These are phyloP conservation scores for Chymomyza fuscimana DNA, from an alignment of 2,888 invertebrate genomes.

Conservation along the genomic window DNA sequence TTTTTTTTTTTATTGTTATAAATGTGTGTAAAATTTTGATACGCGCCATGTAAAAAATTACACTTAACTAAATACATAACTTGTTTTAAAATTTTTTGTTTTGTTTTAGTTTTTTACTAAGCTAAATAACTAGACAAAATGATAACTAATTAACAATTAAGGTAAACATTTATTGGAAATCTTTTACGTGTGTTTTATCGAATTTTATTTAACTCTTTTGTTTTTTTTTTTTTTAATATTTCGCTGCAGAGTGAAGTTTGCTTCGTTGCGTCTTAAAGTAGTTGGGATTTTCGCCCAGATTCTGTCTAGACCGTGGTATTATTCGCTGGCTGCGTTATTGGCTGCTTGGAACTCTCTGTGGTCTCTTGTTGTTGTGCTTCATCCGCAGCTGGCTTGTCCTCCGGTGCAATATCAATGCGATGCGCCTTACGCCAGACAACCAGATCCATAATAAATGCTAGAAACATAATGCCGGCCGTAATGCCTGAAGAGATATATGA, in stretches of 20 bases:
- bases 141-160: slow-evolving; percentile 74
- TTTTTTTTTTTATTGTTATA: slow-evolving; percentile 4
- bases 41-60: slow-evolving; percentile 36
- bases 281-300: slow-evolving; percentile 5
- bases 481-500: slow-evolving; percentile 83
- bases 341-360: slow-evolving; percentile 70
- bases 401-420: slow-evolving; percentile 86
- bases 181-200: slow-evolving; percentile 24
- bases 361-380: slow-evolving; percentile 39
- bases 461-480: slow-evolving; percentile 90
- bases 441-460: slow-evolving; percentile 93
- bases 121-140: slow-evolving; percentile 72
- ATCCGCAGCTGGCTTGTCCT: slow-evolving; percentile 69
- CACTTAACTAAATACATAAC: slow-evolving; percentile 66
- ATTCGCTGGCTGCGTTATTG: slow-evolving; percentile 40
- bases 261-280: slow-evolving; percentile 6
- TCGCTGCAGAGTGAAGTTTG: slow-evolving; percentile 2
- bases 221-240: neutral
- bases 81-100: slow-evolving; percentile 32
- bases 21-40: slow-evolving; percentile 30
- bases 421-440: slow-evolving; percentile 94
- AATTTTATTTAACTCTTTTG: slow-evolving; percentile 24
- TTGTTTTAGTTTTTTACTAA: slow-evolving; percentile 43
- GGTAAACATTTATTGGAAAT: slow-evolving; percentile 74
- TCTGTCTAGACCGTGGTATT: slow-evolving; percentile 7